These are phyloP conservation scores for Goniozus legneri DNA, from an alignment of 1,140 invertebrate genomes.

Conservation along the genomic window DNA sequence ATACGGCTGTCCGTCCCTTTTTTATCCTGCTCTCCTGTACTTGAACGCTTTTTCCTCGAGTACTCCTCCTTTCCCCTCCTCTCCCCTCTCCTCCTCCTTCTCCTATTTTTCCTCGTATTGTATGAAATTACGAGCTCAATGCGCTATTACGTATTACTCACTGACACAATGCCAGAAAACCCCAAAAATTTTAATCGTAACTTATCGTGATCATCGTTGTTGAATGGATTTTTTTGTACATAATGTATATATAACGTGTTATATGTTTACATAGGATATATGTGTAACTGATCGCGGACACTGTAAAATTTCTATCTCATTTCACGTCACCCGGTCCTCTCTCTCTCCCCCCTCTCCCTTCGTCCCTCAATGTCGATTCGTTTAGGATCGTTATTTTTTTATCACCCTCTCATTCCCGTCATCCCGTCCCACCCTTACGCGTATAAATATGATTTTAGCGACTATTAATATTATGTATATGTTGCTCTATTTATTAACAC, in stretches of 20 bases:
- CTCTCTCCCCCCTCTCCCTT: conserved; percentile 7
- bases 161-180: conserved; percentile 22
- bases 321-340: conserved; percentile 1
- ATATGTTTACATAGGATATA: conserved; percentile 31
- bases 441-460: conserved; percentile 33
- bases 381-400: too few species aligned
- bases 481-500: conserved; percentile 53
- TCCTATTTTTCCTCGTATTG: background rate
- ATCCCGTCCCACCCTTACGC: conserved; percentile 22
- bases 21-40: background rate
- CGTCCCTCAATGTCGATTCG: too few species aligned
- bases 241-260: conserved; percentile 39
- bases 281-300: conserved; percentile 24
- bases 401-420: background rate
- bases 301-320: conserved; percentile 25
- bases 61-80: conserved; percentile 3
- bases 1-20: background rate
- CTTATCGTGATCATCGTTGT: conserved; percentile 41
- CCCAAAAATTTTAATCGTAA: conserved; percentile 25
- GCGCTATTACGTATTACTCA: background rate
- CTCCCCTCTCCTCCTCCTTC: background rate
- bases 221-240: conserved; percentile 41
- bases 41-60: background rate
- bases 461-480: conserved; percentile 50
- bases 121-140: too few species aligned